These are phyloP conservation scores for Esox masquinongy DNA, from an alignment of 2,797 vertebrate species.

Conservation along the genomic window DNA sequence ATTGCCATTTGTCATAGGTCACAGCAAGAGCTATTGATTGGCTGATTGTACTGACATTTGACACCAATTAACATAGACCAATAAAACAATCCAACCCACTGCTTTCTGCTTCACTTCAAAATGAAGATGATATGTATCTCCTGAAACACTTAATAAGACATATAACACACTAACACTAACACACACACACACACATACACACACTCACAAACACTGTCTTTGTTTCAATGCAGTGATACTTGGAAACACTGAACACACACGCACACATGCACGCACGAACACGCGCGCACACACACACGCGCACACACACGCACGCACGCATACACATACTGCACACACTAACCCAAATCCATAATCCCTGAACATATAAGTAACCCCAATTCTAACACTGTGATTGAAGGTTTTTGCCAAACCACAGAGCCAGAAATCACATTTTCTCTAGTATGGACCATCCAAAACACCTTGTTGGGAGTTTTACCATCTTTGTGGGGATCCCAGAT, in stretches of 20 bases:
- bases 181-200: neutral
- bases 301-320: neutral
- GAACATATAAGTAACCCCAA: too few species aligned
- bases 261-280: neutral
- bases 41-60: conserved; percentile 41
- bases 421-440: too few species aligned
- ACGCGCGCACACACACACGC: neutral
- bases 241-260: neutral
- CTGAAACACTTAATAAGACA: neutral
- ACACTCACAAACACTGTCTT: neutral
- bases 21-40: conserved; percentile 38
- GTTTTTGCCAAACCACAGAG: too few species aligned
- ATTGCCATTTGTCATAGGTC: conserved; percentile 61
- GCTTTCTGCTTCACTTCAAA: conserved; percentile 30
- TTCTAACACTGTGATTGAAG: too few species aligned
- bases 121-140: neutral
- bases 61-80: conserved; percentile 24
- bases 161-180: neutral
- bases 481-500: too few species aligned
- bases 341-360: neutral
- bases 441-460: too few species aligned
- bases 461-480: neutral
- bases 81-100: conserved; percentile 41
- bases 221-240: neutral
- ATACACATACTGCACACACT: neutral